Percentiles rank a stretch among this genome's conserved stretches.
phyloP scores from a whole-genome alignment of 2,888 invertebrate genomes.

The Ashinkailepas kermadecensis region DNA sequence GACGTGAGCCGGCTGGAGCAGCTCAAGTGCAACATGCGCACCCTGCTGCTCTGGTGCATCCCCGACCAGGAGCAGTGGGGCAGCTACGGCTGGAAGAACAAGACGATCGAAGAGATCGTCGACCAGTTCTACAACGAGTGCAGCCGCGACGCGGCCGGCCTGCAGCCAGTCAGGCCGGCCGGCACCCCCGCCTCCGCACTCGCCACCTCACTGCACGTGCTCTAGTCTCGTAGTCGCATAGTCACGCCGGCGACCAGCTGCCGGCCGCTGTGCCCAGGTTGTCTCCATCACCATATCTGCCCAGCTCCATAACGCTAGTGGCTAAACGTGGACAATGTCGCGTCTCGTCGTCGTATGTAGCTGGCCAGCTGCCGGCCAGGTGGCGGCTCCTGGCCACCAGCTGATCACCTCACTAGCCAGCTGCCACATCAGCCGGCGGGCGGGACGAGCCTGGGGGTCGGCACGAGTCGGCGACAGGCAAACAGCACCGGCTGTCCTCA shows the following conservation, averaged over 20 bases:
- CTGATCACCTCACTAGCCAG: too few relatives aligned
- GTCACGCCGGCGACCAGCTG: too few relatives aligned
- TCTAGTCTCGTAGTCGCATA: not conserved
- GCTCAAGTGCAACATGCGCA: constrained; percentile 33
- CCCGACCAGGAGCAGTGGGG: constrained; percentile 33
- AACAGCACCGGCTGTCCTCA: not conserved
- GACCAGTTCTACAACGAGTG: constrained; percentile 29
- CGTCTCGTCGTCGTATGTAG: too few relatives aligned
- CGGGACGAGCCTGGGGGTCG: not conserved
- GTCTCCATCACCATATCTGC: not conserved
- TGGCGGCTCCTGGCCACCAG: not conserved
- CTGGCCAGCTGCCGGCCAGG: not conserved
- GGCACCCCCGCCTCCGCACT: not conserved
- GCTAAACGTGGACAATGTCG: not conserved
- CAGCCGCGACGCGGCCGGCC: not conserved
- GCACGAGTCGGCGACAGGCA: too few relatives aligned
- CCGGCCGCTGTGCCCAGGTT: not conserved
- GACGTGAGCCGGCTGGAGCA: constrained; percentile 31
- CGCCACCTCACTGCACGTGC: not conserved
- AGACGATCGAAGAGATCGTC: constrained; percentile 33
- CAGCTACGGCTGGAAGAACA: constrained; percentile 33
- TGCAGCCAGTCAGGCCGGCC: not conserved
- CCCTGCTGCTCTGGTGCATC: constrained; percentile 32
- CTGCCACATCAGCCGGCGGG: not conserved
- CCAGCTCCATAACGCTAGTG: not conserved